Evolutionary conservation across 2,888 invertebrate genomes (phyloP).

Genomic region (Pyrocoelia pectoralis): DNA sequence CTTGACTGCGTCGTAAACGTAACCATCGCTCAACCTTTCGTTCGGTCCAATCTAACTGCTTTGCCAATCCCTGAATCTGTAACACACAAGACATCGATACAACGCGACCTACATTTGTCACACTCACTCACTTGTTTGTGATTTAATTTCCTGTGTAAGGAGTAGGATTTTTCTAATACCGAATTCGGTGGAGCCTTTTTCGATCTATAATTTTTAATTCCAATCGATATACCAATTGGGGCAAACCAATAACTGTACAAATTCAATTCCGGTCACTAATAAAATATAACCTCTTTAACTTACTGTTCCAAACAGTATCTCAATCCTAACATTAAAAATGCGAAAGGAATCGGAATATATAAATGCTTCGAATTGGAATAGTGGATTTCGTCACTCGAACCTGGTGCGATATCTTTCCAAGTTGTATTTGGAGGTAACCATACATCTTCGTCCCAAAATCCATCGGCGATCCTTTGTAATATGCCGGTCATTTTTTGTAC

Average conservation of each 20-base stretch:
- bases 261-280: not conserved
- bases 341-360: conserved; percentile 81
- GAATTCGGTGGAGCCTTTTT: conserved; percentile 62
- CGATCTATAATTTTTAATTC: conserved; percentile 75
- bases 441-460: conserved; percentile 66
- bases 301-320: conserved; percentile 87
- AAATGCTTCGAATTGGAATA: conserved; percentile 67
- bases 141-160: conserved; percentile 71
- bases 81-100: conserved; percentile 6
- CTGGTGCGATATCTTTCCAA: conserved; percentile 87
- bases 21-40: conserved; percentile 94
- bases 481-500: conserved; percentile 7
- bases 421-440: conserved; percentile 94
- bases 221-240: conserved; percentile 82
- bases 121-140: conserved; percentile 71
- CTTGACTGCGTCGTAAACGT: conserved; percentile 65
- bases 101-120: no score
- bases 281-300: conserved; percentile 54
- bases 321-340: conserved; percentile 76
- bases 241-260: conserved; percentile 78
- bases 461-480: not conserved
- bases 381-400: conserved; percentile 70
- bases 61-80: conserved; percentile 69
- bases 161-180: conserved; percentile 80
- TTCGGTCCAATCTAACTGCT: conserved; percentile 84